phyloP scores from a whole-genome alignment of 1,140 invertebrate genomes.

The Condylostylus longicornis region DNA sequence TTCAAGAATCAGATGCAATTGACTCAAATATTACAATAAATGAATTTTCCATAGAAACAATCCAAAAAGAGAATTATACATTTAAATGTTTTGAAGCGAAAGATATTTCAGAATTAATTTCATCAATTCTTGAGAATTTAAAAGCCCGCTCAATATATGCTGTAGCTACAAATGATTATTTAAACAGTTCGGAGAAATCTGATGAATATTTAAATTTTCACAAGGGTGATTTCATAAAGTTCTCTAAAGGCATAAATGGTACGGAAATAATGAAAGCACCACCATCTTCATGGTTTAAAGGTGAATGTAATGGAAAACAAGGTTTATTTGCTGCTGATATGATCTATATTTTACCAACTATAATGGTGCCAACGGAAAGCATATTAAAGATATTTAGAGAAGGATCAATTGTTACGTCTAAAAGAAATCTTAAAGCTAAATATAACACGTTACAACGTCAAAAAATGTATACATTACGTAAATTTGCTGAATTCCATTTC shows the following conservation, averaged over 20 bases:
- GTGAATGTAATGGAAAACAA: conserved; percentile 46
- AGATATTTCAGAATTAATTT: conserved; percentile 68
- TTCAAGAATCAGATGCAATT: conserved; percentile 44
- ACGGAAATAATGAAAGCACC: conserved; percentile 48
- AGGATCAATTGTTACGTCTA: conserved; percentile 27
- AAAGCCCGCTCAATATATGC: conserved; percentile 73
- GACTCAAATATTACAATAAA: conserved; percentile 37
- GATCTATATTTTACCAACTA: conserved; percentile 74
- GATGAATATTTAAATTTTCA: conserved; percentile 44
- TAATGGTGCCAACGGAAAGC: conserved; percentile 52
- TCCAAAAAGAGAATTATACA: conserved; percentile 77
- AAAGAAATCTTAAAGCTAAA: too few relatives aligned
- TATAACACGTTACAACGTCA: conserved; percentile 43
- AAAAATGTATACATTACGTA: conserved; percentile 63
- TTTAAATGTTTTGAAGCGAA: conserved; percentile 81
- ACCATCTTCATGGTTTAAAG: conserved; percentile 54
- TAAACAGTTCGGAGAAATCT: conserved; percentile 24
- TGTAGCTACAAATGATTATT: conserved; percentile 49
- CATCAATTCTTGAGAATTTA: conserved; percentile 72
- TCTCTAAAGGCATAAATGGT: conserved; percentile 59
- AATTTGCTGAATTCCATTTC: conserved; percentile 71
- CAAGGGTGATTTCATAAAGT: conserved; percentile 71
- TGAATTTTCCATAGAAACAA: conserved; percentile 61
- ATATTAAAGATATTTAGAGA: conserved; percentile 41
- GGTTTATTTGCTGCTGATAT: conserved; percentile 78